phyloP scores from a whole-genome alignment of 2,888 invertebrate species.

The Bombylius major region DNA sequence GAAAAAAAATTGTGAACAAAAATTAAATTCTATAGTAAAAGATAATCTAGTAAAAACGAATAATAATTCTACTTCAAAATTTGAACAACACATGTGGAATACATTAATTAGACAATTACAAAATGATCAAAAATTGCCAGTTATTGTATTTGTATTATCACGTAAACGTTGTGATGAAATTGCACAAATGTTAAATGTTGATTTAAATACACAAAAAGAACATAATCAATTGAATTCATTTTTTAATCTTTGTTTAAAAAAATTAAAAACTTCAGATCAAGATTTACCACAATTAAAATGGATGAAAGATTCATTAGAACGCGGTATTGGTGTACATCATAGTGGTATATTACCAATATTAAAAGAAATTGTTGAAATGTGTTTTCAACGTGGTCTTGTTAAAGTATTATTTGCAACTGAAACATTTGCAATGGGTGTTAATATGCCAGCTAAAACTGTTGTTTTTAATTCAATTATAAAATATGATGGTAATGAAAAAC shows the following conservation, averaged over 20 bases:
- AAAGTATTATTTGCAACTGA: slow-evolving; percentile 94
- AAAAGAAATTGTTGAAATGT: slow-evolving; percentile 98
- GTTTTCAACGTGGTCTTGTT: slow-evolving; percentile 86
- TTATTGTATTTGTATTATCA: slow-evolving; percentile 89
- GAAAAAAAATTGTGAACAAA: too few relatives aligned
- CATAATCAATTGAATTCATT: slow-evolving; percentile 74
- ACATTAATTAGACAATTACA: slow-evolving; percentile 72
- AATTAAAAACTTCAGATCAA: slow-evolving; percentile 75
- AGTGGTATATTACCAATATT: slow-evolving; percentile 95
- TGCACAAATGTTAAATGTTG: slow-evolving; percentile 48
- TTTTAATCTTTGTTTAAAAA: slow-evolving; percentile 70
- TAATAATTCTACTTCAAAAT: too few relatives aligned
- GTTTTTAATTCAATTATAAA: slow-evolving; percentile 88
- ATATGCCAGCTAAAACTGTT: slow-evolving; percentile 98
- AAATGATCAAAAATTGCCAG: slow-evolving; percentile 73
- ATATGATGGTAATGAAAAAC: slow-evolving; percentile 70
- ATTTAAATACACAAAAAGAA: slow-evolving; percentile 74
- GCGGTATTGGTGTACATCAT: slow-evolving; percentile 95
- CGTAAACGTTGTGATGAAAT: slow-evolving; percentile 47
- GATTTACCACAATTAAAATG: slow-evolving; percentile 71
- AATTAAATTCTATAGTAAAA: too few relatives aligned
- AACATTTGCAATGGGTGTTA: slow-evolving; percentile 99
- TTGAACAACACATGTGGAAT: slow-evolving; percentile 73
- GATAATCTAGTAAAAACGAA: too few relatives aligned
- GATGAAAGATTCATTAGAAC: slow-evolving; percentile 56